phyloP scores from a whole-genome alignment of 2,888 invertebrate genomes.

The Sarcophaga carnaria region DNA sequence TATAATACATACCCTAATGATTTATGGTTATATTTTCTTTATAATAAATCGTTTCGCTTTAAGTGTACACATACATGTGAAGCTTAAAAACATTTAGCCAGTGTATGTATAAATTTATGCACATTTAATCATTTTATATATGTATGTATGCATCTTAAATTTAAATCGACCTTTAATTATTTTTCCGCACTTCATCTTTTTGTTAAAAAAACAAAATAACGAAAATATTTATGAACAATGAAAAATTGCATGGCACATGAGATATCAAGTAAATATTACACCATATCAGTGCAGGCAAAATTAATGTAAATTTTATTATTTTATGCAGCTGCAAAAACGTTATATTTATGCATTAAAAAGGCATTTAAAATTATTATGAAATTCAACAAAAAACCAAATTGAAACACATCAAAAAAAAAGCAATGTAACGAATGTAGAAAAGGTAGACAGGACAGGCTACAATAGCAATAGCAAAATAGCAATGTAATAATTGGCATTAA shows the following conservation, averaged over 20 bases:
- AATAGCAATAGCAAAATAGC: neutral
- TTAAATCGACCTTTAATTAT: slow-evolving; percentile 15
- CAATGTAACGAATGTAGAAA: slow-evolving; percentile 26
- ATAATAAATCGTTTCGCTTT: no score
- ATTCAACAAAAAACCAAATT: neutral
- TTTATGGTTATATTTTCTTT: no score
- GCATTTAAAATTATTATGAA: slow-evolving; percentile 50
- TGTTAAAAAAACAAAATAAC: neutral
- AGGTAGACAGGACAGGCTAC: neutral
- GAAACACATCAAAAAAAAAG: neutral
- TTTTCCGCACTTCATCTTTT: slow-evolving; percentile 10
- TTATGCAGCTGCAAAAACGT: neutral
- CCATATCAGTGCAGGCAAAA: slow-evolving; percentile 18
- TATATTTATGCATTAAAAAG: slow-evolving; percentile 26
- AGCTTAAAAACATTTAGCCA: neutral
- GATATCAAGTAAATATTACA: neutral
- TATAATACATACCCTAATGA: no score
- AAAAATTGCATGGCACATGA: no score
- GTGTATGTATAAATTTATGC: neutral
- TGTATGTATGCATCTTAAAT: neutral
- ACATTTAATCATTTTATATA: neutral
- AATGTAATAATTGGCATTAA: no score
- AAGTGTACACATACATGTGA: no score
- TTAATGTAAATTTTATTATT: slow-evolving; percentile 38
- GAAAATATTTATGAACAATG: no score